These are phyloP conservation scores for Oophaga sylvatica DNA, from an alignment of 2,797 vertebrate species.

Conservation along the genomic window DNA sequence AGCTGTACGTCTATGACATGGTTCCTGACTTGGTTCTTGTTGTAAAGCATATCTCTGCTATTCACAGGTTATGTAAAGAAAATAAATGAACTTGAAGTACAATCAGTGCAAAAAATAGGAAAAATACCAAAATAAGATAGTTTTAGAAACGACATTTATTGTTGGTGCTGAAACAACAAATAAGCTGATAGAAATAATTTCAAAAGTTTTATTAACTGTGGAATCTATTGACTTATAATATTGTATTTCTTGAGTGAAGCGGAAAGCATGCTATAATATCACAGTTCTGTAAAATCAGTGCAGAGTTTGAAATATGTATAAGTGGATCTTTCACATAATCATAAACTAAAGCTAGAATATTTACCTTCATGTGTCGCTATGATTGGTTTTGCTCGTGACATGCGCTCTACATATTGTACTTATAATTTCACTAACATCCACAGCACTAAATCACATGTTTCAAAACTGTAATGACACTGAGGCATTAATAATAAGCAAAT, in stretches of 20 bases:
- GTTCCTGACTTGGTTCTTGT: too few species aligned
- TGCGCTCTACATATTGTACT: neutral
- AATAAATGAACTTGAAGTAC: neutral
- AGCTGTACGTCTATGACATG: too few species aligned
- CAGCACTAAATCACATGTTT: neutral
- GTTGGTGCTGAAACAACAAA: neutral
- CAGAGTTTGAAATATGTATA: slow-evolving; percentile 1
- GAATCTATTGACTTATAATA: neutral
- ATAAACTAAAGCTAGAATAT: neutral
- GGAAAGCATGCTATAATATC: neutral
- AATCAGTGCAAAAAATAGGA: neutral
- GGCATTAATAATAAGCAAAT: neutral
- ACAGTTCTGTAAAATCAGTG: neutral
- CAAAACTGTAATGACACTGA: neutral
- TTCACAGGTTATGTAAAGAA: neutral
- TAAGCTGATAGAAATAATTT: neutral
- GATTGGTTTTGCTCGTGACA: neutral
- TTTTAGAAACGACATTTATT: neutral
- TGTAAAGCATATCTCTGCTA: too few species aligned
- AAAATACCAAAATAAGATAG: neutral
- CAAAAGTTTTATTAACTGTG: neutral
- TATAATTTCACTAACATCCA: neutral
- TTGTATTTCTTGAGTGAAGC: neutral
- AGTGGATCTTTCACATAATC: neutral
- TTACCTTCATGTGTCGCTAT: neutral